Evolutionary conservation across 2,113 vertebrate species (phyloP).

Genomic region (Sorex araneus): DNA sequence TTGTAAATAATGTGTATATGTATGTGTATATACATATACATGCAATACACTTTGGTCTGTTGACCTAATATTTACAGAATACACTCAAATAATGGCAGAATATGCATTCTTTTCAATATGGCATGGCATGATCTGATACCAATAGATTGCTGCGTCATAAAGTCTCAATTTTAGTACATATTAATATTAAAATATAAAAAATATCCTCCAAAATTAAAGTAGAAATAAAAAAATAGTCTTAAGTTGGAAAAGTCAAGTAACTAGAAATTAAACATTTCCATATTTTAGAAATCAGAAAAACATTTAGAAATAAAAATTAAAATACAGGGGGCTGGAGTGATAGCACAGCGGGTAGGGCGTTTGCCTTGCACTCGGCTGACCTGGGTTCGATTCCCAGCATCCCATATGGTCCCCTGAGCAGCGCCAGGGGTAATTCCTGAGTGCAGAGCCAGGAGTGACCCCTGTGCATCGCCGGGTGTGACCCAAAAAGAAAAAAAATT

Average conservation of each 20-base stretch:
- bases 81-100: neutral
- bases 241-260: neutral
- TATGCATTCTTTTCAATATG: neutral
- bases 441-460: no score
- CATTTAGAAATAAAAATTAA: slow-evolving; percentile 22
- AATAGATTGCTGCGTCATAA: neutral
- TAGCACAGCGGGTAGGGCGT: no score
- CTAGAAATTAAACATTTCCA: slow-evolving; percentile 14
- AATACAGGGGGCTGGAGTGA: neutral
- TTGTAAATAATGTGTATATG: neutral
- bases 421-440: no score
- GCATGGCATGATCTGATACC: no score
- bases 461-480: no score
- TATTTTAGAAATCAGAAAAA: slow-evolving; percentile 11
- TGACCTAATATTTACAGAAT: neutral
- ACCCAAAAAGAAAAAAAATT: slow-evolving; percentile 17
- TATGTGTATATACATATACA: no score
- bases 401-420: no score
- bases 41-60: neutral
- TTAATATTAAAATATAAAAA: slow-evolving; percentile 1
- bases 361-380: no score
- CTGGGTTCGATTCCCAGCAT: no score
- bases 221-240: neutral
- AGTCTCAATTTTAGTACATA: neutral
- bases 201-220: slow-evolving; percentile 9